Evolutionary conservation across 2,113 vertebrate species (phyloP), one percentile per base, ranked within the genome.

Genomic region (Beaufortia kweichowensis): DNA sequence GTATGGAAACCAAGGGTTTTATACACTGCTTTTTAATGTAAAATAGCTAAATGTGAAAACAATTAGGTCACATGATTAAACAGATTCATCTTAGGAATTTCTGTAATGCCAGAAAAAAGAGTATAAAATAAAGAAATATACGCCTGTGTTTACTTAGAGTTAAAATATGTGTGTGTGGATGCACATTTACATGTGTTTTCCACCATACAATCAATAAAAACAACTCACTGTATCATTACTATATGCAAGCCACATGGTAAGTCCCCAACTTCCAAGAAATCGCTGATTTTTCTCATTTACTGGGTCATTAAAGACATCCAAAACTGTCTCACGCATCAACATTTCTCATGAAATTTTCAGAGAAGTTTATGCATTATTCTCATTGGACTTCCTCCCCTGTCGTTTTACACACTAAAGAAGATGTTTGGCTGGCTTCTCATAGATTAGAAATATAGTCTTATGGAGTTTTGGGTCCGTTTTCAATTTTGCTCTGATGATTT

Each of bases 401-500:
- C 60, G 76, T 60, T 81, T 68, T 14, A 39, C 23, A 75, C 64
- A 60, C 64, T 75, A 46, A 60, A 6, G 35, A 14, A 70, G 24
- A 56, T 67, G 62, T 53, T 61, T 26, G 59, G 41, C 31, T n/a
- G 39, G 73, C n/a, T 63, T 53, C 57, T 35, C 3, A 57, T 21
- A 19, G 24, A 56, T n/a, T 69, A 31, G 60, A 53, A 78, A 64
- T 78, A 39, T 31, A 63, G 60, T 57, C 72, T 66, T 46, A 61
- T 31, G 61, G 74, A 79, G 59, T 75, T 82, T 69, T 65, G 76
- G 50, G 71, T 79, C 43, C n/a, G 76, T n/a, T 75, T 82, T 78
- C 76, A 69, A 50, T 78, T 78, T 69, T 70, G 15, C 65, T 57
- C 21, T 64, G 57, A 60, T 70, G 59, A 75, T 75, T 78, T 77